Conservation (phyloP, 2,797 vertebrate species). For the Carapus acus region DNA sequence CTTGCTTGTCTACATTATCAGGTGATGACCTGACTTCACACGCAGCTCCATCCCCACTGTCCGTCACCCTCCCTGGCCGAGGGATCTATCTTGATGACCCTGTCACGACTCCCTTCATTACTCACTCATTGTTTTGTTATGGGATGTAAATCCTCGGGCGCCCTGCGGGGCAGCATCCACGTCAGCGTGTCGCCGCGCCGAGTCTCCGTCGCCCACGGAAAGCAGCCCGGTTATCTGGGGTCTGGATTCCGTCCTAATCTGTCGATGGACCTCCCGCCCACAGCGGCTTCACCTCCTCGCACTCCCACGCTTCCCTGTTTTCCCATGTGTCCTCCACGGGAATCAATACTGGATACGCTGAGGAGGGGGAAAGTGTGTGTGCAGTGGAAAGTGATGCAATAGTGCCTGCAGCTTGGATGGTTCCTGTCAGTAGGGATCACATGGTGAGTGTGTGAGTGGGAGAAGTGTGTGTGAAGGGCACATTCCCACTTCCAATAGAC, state of each 20-base stretch:
- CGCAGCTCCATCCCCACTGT: constrained; percentile 1
- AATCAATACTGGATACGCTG: constrained; percentile 5
- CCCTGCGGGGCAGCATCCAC: constrained; percentile 10
- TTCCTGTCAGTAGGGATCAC: neutral
- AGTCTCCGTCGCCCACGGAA: constrained; percentile 4
- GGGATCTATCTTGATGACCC: constrained; percentile 1
- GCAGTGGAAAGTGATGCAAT: neutral
- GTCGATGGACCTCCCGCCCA: constrained; percentile 12
- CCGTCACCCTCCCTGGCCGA: constrained; percentile 11
- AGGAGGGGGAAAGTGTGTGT: constrained; percentile 3
- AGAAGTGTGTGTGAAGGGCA: too few species aligned
- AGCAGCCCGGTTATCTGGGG: constrained; percentile 5
- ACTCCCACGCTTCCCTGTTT: neutral
- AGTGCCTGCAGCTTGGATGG: constrained; percentile 5
- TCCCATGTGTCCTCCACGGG: constrained; percentile 7
- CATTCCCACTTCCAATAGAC: too few species aligned
- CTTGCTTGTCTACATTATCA: too few species aligned
- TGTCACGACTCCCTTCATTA: neutral
- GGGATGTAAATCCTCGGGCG: constrained; percentile 20
- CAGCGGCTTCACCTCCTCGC: constrained; percentile 14
- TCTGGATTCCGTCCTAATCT: constrained; percentile 34
- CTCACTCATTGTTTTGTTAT: constrained; percentile 1
- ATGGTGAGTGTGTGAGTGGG: neutral
- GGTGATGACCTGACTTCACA: too few species aligned
- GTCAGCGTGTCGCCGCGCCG: constrained; percentile 12